Evolutionary conservation across 1,140 invertebrate genomes (phyloP).

Genomic region (Orius insidiosus): DNA sequence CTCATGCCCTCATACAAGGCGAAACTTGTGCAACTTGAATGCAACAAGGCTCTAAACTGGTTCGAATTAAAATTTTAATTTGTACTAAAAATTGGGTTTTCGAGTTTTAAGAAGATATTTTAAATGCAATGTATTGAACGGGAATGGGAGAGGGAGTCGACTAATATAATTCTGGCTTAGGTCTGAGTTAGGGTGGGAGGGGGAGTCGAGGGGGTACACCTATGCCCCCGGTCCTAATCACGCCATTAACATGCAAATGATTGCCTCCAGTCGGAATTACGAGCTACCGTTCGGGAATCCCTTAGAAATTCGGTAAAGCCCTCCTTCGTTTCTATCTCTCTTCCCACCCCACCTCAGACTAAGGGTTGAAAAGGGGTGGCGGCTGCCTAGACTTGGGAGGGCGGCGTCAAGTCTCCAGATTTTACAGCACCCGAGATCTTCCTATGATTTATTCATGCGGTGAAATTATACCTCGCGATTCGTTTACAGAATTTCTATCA

Average conservation of each 20-base stretch:
- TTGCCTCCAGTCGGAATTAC: conserved; percentile 9
- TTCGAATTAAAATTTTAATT: too few relatives aligned
- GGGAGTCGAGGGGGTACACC: background rate
- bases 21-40: too few relatives aligned
- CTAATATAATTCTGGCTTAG: background rate
- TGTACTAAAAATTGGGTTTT: too few relatives aligned
- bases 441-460: too few relatives aligned
- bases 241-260: conserved; percentile 12
- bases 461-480: too few relatives aligned
- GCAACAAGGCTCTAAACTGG: too few relatives aligned
- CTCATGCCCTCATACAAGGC: too few relatives aligned
- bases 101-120: background rate
- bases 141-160: background rate
- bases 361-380: too few relatives aligned
- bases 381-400: too few relatives aligned
- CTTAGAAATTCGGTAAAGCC: conserved; percentile 8
- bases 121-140: background rate
- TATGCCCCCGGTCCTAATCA: conserved; percentile 7
- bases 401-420: too few relatives aligned
- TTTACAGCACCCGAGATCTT: too few relatives aligned
- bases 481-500: too few relatives aligned
- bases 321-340: conserved; percentile 6
- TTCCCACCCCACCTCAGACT: background rate
- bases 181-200: background rate
- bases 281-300: conserved; percentile 9